Base-by-base conservation (phyloP, 1,140 invertebrate species). In the Maniola jurtina region DNA sequence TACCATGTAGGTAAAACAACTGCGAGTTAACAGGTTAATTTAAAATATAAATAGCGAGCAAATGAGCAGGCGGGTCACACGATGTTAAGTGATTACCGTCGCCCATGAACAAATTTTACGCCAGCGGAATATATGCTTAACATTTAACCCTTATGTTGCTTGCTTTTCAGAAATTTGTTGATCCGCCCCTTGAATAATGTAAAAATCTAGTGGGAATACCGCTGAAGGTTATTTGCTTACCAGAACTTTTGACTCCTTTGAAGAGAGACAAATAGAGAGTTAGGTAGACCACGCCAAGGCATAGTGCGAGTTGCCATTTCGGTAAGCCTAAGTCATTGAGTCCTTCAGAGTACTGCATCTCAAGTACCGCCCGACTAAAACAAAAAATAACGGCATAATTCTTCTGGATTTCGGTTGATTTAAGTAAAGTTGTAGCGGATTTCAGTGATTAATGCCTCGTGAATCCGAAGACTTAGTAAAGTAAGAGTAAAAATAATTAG, bases 201-300 rank as follows among this genome's bases (percentile, higher is more conserved):
- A 1, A 2, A 48, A 52, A 52, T 52, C 0, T 52, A 11, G 48
- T 52, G 9, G 7, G 4, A 25, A n/a, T n/a, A 6, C 6, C 13
- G 13, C n/a, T 1, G 13, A 13, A 6, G 10, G 5, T 47, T 14
- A 14, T 52, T 8, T 42, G 62, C 47, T 70, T 94, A 93, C 96
- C 96, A 57, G 96, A 97, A 56, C 95, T 97, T 75, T 96, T 95
- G 14, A 97, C 96, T 8, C 96, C 96, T 91, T 96, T 96, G 91
- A 96, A 96, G 6, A 96, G 91, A 5, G 95, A 96, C 66, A 96
- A 93, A 80, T 96, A 96, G 13, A 96, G 93, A 72, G 96, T 96
- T 50, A 94, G 86, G 82, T 96, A 96, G 34, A 96, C 95, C 4
- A 93, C 80, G 3, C 95, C 91, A 11, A 96, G 83, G 72, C 95